Conservation (phyloP, 64 coral and sea anemone species). For the Stylophora pistillata region DNA sequence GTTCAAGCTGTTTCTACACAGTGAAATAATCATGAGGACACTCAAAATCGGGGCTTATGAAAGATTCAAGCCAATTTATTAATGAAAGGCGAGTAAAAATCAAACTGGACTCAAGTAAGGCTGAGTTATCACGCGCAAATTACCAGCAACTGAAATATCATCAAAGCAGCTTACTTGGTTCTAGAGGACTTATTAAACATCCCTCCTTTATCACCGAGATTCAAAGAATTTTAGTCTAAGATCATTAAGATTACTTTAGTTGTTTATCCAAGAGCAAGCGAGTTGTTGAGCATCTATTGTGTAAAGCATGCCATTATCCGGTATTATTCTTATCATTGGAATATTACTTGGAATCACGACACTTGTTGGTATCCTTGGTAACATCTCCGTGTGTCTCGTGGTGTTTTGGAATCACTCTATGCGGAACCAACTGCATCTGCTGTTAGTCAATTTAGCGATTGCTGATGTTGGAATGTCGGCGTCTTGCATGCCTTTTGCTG, state of each 20-base stretch:
- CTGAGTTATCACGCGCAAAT: too few species aligned
- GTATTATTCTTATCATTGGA: conserved; percentile 67
- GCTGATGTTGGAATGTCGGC: conserved; percentile 95
- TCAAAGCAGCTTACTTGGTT: not conserved
- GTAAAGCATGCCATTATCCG: conserved; percentile 29
- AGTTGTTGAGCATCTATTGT: not conserved
- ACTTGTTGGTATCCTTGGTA: conserved; percentile 84
- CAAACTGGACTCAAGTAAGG: too few species aligned
- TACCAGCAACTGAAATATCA: too few species aligned
- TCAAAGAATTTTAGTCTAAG: not conserved
- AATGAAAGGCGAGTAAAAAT: too few species aligned
- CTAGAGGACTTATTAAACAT: not conserved
- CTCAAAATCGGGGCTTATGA: too few species aligned
- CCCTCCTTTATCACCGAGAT: not conserved
- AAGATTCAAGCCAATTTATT: too few species aligned
- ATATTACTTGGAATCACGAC: conserved; percentile 89
- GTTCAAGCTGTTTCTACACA: too few species aligned
- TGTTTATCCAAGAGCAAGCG: not conserved
- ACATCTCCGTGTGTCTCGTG: conserved; percentile 82
- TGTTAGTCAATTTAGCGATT: conserved; percentile 85
- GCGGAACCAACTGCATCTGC: conserved; percentile 75
- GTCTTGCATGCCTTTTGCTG: conserved; percentile 94
- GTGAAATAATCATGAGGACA: too few species aligned
- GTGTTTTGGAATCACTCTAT: conserved; percentile 89
- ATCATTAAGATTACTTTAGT: not conserved